Conservation (phyloP, 2,888 invertebrate species). For the Leucophenga maculata region DNA sequence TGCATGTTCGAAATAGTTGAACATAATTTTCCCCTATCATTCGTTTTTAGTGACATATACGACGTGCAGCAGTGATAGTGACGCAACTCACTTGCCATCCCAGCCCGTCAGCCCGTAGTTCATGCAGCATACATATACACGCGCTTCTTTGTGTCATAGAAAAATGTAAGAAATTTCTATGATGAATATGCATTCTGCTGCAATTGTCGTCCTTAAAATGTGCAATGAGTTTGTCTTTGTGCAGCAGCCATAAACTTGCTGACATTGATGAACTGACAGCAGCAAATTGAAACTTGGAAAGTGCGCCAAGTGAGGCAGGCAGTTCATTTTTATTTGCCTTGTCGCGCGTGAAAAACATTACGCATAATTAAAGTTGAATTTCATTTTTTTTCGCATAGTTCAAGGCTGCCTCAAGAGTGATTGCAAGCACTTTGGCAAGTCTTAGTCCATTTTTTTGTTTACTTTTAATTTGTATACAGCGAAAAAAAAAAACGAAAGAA, state of each 20-base stretch:
- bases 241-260: slow-evolving; percentile 5
- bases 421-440: neutral
- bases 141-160: slow-evolving; percentile 1
- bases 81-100: neutral
- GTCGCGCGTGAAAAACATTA: neutral
- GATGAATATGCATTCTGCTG: slow-evolving; percentile 14
- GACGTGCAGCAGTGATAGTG: neutral
- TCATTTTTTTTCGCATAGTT: neutral
- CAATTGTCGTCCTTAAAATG: neutral
- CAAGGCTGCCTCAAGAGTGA: neutral
- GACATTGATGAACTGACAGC: slow-evolving; percentile 25
- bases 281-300: neutral
- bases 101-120: neutral
- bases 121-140: neutral
- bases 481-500: neutral
- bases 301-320: neutral
- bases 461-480: neutral
- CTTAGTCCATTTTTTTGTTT: slow-evolving; percentile 5
- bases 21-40: neutral
- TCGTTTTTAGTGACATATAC: neutral
- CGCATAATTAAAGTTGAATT: slow-evolving; percentile 23
- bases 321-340: neutral
- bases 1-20: slow-evolving; percentile 23
- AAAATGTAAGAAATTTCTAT: slow-evolving; percentile 26
- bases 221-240: slow-evolving; percentile 18